Percentiles rank a stretch among this genome's conserved stretches.
phyloP scores from a whole-genome alignment of 2,113 vertebrate species.

The Vulpes ferrilata region DNA sequence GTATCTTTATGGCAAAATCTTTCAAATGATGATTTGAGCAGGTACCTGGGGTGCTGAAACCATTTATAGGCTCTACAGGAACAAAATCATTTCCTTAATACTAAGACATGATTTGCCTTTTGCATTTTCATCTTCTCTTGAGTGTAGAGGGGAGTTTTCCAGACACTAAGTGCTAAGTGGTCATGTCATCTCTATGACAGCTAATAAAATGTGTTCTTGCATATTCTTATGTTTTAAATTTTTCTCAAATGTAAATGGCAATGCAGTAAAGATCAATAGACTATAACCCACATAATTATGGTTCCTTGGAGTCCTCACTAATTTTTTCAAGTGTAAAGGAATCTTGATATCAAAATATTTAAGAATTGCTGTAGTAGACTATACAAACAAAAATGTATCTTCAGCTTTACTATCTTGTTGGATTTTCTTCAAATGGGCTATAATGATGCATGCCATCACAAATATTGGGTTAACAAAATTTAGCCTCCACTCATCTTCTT shows the following conservation, averaged over 20 bases:
- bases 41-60: neutral
- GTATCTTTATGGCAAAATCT: neutral
- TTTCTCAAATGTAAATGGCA: neutral
- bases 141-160: neutral
- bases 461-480: neutral
- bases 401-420: neutral
- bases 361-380: neutral
- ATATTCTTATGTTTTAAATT: neutral
- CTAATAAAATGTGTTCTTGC: neutral
- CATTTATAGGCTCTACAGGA: neutral
- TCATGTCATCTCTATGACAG: neutral
- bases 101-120: neutral
- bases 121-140: neutral
- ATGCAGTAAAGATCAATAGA: neutral
- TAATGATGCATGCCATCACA: neutral
- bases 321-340: neutral
- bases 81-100: neutral
- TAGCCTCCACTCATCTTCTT: neutral
- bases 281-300: neutral
- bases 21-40: neutral
- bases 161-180: neutral
- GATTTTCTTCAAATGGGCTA: neutral
- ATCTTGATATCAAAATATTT: neutral
- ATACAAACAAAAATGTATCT: neutral
- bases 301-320: neutral